These are phyloP conservation scores for Alligator sinensis DNA, from an alignment of 2,113 vertebrate species.

Conservation along the genomic window DNA sequence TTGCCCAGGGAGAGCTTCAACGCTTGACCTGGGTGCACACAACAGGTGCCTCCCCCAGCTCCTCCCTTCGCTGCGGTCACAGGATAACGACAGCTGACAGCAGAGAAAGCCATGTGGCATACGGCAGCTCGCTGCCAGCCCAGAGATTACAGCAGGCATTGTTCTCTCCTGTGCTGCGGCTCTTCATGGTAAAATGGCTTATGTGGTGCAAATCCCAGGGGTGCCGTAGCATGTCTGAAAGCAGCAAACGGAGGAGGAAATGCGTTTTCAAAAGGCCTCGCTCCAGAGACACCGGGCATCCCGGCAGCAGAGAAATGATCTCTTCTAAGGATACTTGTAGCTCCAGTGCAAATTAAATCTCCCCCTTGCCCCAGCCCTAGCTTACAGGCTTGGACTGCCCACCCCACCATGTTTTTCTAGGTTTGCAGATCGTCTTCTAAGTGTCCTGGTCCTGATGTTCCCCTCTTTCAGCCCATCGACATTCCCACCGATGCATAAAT, in stretches of 20 bases:
- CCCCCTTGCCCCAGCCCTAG: too few relatives aligned
- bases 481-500: neutral
- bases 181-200: neutral
- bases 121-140: neutral
- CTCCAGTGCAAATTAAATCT: too few relatives aligned
- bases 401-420: neutral
- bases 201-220: neutral
- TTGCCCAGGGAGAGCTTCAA: neutral
- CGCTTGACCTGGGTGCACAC: neutral
- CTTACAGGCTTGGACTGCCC: too few relatives aligned
- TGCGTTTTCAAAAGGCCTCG: neutral
- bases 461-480: neutral
- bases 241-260: neutral
- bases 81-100: neutral
- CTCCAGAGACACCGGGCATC: neutral
- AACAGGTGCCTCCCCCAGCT: accelerated
- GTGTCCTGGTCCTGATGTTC: neutral
- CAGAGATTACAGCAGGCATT: neutral
- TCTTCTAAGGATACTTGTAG: too few relatives aligned
- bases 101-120: accelerated
- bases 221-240: accelerated
- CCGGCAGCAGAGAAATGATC: too few relatives aligned
- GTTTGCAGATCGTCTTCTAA: neutral
- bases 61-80: accelerated
- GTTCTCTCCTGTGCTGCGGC: neutral